A percentile compares a stretch with the other conserved stretches of the same genome.
phyloP scores from a whole-genome alignment of 1,140 invertebrate species.

The Conus betulinus region DNA sequence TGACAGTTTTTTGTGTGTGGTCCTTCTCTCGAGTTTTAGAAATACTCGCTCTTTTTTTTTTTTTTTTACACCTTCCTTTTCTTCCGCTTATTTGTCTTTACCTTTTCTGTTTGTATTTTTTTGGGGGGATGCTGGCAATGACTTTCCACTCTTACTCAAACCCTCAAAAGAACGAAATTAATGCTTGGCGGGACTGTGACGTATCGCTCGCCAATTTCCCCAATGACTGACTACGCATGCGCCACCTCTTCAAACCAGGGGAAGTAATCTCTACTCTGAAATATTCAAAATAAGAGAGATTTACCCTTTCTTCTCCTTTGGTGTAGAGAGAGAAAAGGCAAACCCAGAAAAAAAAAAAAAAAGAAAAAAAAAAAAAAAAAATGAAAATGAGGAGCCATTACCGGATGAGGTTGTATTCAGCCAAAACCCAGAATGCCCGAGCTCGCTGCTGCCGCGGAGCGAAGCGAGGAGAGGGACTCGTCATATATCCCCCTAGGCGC shows the following conservation, averaged over 20 bases:
- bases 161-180: background rate
- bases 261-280: slow-evolving; percentile 13
- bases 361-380: background rate
- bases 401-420: slow-evolving; percentile 31
- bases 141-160: background rate
- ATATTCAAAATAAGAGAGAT: slow-evolving; percentile 33
- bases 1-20: no score
- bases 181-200: background rate
- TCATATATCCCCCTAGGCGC: slow-evolving; percentile 17
- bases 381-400: slow-evolving; percentile 24
- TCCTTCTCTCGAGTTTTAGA: background rate
- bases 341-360: background rate
- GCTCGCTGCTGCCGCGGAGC: background rate
- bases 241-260: background rate
- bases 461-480: background rate
- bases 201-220: background rate
- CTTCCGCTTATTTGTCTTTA: background rate
- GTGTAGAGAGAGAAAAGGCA: background rate
- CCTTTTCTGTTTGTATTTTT: background rate
- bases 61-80: background rate
- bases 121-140: background rate
- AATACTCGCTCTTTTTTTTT: background rate
- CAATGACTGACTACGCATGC: slow-evolving; percentile 15
- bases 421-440: background rate
- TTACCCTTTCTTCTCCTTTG: background rate